phyloP scores from a whole-genome alignment of 2,797 vertebrate genomes.

The Gadopsis marmoratus region DNA sequence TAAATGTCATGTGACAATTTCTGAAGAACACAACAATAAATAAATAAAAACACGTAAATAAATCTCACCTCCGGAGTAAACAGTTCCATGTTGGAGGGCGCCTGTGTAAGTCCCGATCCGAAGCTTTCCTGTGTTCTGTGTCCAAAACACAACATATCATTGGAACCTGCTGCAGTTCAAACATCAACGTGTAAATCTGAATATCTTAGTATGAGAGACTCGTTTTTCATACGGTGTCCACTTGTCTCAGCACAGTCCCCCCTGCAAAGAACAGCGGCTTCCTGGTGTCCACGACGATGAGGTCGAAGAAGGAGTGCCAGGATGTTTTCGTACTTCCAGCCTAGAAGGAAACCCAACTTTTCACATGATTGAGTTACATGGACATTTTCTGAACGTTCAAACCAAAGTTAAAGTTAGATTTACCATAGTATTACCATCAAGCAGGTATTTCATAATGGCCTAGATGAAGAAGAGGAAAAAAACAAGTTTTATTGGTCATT shows the following conservation, averaged over 20 bases:
- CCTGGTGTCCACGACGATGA: slow-evolving; percentile 89
- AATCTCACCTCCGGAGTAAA: slow-evolving; percentile 88
- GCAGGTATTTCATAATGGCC: slow-evolving; percentile 90
- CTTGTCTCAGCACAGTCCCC: slow-evolving; percentile 90
- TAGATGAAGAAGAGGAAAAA: slow-evolving; percentile 57
- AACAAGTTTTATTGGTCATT: not conserved
- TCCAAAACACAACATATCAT: slow-evolving; percentile 13
- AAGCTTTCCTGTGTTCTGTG: slow-evolving; percentile 89
- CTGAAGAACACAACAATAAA: not conserved
- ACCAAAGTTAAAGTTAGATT: slow-evolving; percentile 14
- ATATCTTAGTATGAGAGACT: not conserved
- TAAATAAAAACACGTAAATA: not conserved
- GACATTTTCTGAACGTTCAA: not conserved
- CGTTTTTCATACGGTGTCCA: slow-evolving; percentile 86
- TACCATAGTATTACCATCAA: slow-evolving; percentile 80
- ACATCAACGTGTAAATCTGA: not conserved
- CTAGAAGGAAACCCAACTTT: not conserved
- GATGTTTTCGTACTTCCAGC: slow-evolving; percentile 30
- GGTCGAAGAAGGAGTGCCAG: slow-evolving; percentile 89
- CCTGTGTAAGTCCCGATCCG: slow-evolving; percentile 90
- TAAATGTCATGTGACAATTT: not conserved
- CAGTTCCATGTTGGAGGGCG: slow-evolving; percentile 85
- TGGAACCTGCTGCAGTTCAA: not conserved
- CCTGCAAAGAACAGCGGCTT: slow-evolving; percentile 90
- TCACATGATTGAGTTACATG: not conserved